Evolutionary conservation across 2,113 vertebrate species (phyloP), one percentile per base, ranked within the genome.

Genomic region (Brienomyrus longianalis): DNA sequence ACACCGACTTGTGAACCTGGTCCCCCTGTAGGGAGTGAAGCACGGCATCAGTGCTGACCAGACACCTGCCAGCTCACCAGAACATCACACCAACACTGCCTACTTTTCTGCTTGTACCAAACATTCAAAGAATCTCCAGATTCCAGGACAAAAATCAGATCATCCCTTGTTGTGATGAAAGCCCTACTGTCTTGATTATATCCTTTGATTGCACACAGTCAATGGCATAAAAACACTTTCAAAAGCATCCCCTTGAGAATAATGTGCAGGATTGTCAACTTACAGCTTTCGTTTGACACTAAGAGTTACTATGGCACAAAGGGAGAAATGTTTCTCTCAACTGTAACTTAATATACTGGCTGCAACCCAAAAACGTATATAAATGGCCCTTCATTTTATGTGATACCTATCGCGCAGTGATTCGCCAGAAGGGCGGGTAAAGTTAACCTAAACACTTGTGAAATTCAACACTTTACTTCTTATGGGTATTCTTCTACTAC

Each of bases 1-100:
- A 99, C 52, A 99, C 98, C 2, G 98, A 98, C 96, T 99, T 99
- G 96, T 99, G 96, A 93, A 99, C 98, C 11, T 98, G 96, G 94
- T 98, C 98, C 0, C 98, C 97, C 98, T 99, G 93, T 92, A 77
- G 91, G 89, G 83, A 74, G 6, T 91, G 54, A 23, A 13, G 1
- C 90, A 70, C 48, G 86, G 70, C 13, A 50, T 48, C 21, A 39
- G 15, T 31, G 43, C n/a, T 62, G 1, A 23, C 39, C 35, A 50
- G 8, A 59, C 19, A 89, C 1, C 66, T 77, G 17, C 52, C 45
- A n/a, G 45, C 17, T 23, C 27, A 66, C 17, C 35, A 43, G 52
- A 62, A 21, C 10, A 39, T 43, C 51, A 43, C 27, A 39, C 35
- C 43, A 52, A 35, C 50, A 66, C 86, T 87, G 83, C 45, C 47